Conservation (phyloP, 2,113 vertebrate species). For the Pollimyrus isidori region DNA sequence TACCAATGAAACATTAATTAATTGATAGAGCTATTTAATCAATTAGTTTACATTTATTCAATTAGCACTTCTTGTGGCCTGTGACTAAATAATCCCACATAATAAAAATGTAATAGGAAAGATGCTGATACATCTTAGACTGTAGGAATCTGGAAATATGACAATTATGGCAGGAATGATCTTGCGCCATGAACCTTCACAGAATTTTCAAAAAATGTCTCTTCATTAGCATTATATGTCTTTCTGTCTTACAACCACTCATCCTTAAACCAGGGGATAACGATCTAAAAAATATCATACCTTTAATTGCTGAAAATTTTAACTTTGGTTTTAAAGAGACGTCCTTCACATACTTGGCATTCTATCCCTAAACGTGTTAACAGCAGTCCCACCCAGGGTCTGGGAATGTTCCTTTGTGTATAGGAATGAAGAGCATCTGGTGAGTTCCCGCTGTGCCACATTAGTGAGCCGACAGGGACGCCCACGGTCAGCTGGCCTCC, state of each 20-base stretch:
- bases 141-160: not conserved
- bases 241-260: not conserved
- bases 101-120: not conserved
- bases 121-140: not conserved
- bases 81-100: not conserved
- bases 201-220: not conserved
- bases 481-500: not conserved
- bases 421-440: not conserved
- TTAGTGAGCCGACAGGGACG: not conserved
- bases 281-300: not conserved
- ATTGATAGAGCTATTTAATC: not conserved
- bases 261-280: not conserved
- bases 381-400: not conserved
- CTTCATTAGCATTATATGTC: not conserved
- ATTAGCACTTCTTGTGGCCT: not conserved
- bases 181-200: not conserved
- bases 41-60: not conserved
- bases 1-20: not conserved
- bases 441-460: not conserved
- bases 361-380: not conserved
- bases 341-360: not conserved
- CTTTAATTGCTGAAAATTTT: not conserved
- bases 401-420: not conserved
- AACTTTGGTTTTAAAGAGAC: not conserved
- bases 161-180: not conserved